Conservation (phyloP, 1,140 invertebrate species). For the Trigoniulus corallinus region DNA sequence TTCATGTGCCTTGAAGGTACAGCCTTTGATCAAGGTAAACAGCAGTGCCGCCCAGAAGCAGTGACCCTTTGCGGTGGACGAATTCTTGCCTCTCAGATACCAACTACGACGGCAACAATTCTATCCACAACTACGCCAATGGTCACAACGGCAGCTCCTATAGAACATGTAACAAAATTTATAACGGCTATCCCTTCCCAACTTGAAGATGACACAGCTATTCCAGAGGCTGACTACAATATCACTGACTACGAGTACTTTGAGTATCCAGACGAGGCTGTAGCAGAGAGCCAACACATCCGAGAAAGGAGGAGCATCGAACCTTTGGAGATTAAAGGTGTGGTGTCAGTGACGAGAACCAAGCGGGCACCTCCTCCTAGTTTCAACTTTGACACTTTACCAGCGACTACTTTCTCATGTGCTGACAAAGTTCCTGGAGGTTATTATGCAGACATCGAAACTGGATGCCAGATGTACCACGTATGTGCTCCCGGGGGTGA, state of each 20-base stretch:
- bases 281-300: neutral
- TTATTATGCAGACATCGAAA: slow-evolving; percentile 78
- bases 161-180: no score
- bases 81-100: neutral
- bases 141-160: neutral
- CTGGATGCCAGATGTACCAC: slow-evolving; percentile 83
- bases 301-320: neutral
- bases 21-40: neutral
- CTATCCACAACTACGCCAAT: neutral
- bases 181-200: neutral
- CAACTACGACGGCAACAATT: neutral
- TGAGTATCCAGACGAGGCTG: neutral
- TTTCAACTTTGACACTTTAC: slow-evolving; percentile 41
- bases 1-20: slow-evolving; percentile 1
- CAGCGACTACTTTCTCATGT: slow-evolving; percentile 69
- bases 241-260: neutral
- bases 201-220: neutral
- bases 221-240: no score
- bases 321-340: neutral
- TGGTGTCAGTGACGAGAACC: neutral
- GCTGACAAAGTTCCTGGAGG: slow-evolving; percentile 71
- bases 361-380: neutral
- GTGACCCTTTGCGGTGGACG: neutral
- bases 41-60: neutral
- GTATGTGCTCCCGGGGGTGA: slow-evolving; percentile 56